Conservation (phyloP, 2,113 vertebrate species). For the Pterophyllum scalare region DNA sequence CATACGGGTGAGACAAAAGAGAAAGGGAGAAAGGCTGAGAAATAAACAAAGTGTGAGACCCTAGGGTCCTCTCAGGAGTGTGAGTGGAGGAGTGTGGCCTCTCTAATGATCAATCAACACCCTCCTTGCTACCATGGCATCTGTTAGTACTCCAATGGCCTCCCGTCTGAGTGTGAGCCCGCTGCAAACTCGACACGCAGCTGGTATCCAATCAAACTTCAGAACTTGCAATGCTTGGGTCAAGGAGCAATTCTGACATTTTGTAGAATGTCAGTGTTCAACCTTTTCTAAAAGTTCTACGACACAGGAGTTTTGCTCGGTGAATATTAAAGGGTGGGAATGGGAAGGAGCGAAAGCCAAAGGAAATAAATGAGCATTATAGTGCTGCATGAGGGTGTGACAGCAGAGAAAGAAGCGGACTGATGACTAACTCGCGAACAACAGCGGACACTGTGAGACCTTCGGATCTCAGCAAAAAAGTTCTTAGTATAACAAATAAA, state of each 20-base stretch:
- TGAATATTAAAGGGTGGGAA: constrained; percentile 33
- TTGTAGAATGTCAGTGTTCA: constrained; percentile 70
- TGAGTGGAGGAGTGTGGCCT: constrained; percentile 71
- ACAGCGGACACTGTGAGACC: constrained; percentile 57
- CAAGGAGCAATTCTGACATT: constrained; percentile 74
- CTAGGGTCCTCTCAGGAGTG: constrained; percentile 67
- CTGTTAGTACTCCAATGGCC: constrained; percentile 75
- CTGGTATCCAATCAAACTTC: constrained; percentile 72
- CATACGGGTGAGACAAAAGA: constrained; percentile 49
- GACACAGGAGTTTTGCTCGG: constrained; percentile 55
- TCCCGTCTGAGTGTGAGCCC: constrained; percentile 71
- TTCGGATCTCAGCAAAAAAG: constrained; percentile 41
- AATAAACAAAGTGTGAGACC: constrained; percentile 72
- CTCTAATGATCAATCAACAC: constrained; percentile 85
- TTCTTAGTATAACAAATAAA: constrained; percentile 33
- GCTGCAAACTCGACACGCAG: constrained; percentile 59
- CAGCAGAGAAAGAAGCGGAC: constrained; percentile 31
- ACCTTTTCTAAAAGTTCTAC: constrained; percentile 73
- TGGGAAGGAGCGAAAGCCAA: constrained; percentile 38
- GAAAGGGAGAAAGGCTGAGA: constrained; percentile 44
- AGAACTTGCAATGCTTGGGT: constrained; percentile 51
- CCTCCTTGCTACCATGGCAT: constrained; percentile 76
- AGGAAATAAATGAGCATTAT: constrained; percentile 41
- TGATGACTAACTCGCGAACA: constrained; percentile 55
- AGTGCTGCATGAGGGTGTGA: constrained; percentile 46